Conservation (phyloP, 2,888 invertebrate species). For the Meiosimyza decipiens region DNA sequence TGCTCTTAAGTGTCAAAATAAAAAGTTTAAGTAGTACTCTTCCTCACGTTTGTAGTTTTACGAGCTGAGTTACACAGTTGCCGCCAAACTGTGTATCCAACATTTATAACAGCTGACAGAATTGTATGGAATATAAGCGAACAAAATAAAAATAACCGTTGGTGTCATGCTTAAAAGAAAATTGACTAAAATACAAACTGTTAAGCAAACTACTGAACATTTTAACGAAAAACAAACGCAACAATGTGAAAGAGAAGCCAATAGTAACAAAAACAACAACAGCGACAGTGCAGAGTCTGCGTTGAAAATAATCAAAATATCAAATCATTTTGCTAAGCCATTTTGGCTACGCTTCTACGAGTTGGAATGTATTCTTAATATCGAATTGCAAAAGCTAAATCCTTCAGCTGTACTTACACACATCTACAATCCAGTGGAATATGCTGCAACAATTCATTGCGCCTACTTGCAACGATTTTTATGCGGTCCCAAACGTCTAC, state of each 20-base stretch:
- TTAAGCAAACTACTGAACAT: neutral
- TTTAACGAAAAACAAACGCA: neutral
- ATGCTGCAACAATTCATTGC: constrained; percentile 83
- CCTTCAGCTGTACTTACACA: constrained; percentile 48
- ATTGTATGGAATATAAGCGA: no score
- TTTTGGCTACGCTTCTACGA: constrained; percentile 59
- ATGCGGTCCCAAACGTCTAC: constrained; percentile 73
- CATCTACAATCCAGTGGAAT: constrained; percentile 87
- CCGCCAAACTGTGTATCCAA: no score
- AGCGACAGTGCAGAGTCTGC: neutral
- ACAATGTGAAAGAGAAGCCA: neutral
- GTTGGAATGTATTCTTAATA: constrained; percentile 57
- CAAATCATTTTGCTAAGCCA: constrained; percentile 47
- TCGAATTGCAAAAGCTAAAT: constrained; percentile 33
- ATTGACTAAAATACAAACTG: neutral
- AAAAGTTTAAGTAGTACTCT: no score
- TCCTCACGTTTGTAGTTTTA: no score
- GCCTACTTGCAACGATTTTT: constrained; percentile 80
- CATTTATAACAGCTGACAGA: no score
- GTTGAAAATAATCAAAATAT: constrained; percentile 18
- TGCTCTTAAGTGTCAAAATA: no score
- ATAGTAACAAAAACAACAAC: neutral
- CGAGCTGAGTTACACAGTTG: no score
- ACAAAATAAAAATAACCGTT: no score
- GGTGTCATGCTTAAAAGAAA: neutral